A percentile compares a stretch with the other conserved stretches of the same genome.
Conservation (phyloP, 2,888 invertebrate species). For the Venusia cambrica region DNA sequence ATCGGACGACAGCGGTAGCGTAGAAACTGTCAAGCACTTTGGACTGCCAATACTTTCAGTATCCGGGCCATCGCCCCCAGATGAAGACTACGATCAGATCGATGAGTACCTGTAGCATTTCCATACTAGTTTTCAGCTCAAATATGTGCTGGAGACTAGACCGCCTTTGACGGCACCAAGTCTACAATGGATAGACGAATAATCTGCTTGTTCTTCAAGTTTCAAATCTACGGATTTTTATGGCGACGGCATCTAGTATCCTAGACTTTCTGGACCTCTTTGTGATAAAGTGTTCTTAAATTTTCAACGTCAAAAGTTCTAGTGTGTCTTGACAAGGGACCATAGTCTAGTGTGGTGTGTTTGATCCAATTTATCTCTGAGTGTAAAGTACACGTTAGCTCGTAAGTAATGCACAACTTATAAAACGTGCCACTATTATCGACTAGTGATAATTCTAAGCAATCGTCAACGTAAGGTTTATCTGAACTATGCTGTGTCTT, state of each 20-base stretch:
- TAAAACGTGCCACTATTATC: slow-evolving; percentile 69
- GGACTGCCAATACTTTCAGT: slow-evolving; percentile 89
- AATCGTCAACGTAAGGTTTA: slow-evolving; percentile 41
- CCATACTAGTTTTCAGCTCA: slow-evolving; percentile 74
- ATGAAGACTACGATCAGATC: slow-evolving; percentile 83
- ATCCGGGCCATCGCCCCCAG: slow-evolving; percentile 89
- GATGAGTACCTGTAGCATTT: slow-evolving; percentile 84
- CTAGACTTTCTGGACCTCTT: slow-evolving; percentile 46
- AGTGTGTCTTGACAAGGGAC: slow-evolving; percentile 70
- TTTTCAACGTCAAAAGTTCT: slow-evolving; percentile 44
- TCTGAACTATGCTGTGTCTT: slow-evolving; percentile 47
- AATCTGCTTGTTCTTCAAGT: too few relatives aligned
- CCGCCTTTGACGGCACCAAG: slow-evolving; percentile 74
- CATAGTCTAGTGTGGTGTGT: slow-evolving; percentile 63
- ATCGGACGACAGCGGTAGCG: slow-evolving; percentile 71
- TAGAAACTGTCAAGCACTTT: slow-evolving; percentile 82
- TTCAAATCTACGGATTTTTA: too few relatives aligned
- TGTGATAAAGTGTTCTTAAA: slow-evolving; percentile 53
- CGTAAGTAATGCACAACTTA: slow-evolving; percentile 69
- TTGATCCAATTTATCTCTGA: slow-evolving; percentile 42
- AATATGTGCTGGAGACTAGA: slow-evolving; percentile 74
- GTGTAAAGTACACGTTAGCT: slow-evolving; percentile 47
- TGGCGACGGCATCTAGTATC: too few relatives aligned
- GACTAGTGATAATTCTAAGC: slow-evolving; percentile 48
- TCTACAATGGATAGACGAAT: slow-evolving; percentile 46